These are phyloP conservation scores for Lordiphosa fenestrarum DNA, from an alignment of 2,888 invertebrate genomes.

Conservation along the genomic window DNA sequence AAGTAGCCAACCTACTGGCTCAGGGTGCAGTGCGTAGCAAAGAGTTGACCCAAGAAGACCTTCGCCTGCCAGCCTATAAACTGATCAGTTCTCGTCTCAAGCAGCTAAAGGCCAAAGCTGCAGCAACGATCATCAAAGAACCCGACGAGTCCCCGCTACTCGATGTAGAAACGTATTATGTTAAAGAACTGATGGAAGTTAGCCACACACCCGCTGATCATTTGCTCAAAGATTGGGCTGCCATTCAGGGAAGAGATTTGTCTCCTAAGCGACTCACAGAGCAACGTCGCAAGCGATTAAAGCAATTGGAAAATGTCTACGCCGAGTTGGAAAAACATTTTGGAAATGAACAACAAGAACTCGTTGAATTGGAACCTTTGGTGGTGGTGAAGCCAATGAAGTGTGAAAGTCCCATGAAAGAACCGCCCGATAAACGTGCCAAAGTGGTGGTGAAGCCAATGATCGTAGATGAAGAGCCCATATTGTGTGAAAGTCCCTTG, in stretches of 20 bases:
- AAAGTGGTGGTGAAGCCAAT: constrained; percentile 42
- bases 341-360: constrained; percentile 23
- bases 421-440: constrained; percentile 53
- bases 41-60: constrained; percentile 17
- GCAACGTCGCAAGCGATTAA: constrained; percentile 1
- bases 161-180: constrained; percentile 80
- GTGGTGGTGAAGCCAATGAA: constrained; percentile 33
- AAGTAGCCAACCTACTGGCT: constrained; percentile 61
- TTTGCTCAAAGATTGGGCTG: constrained; percentile 83
- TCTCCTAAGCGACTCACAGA: constrained; percentile 80
- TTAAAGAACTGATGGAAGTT: constrained; percentile 81
- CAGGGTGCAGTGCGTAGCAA: constrained; percentile 44
- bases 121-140: constrained; percentile 36
- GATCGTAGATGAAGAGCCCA: constrained; percentile 30
- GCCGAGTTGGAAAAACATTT: constrained; percentile 54
- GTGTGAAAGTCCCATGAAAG: constrained; percentile 37
- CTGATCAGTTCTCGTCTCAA: constrained; percentile 48
- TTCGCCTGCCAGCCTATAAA: constrained; percentile 17
- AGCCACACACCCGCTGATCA: constrained; percentile 79
- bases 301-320: constrained; percentile 50
- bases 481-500: constrained; percentile 29
- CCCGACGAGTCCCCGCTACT: constrained; percentile 28
- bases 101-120: constrained; percentile 8
- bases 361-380: constrained; percentile 41
- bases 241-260: constrained; percentile 84